Base-by-base conservation (phyloP, 2,888 invertebrate species). In the Athrips mouffetella region DNA sequence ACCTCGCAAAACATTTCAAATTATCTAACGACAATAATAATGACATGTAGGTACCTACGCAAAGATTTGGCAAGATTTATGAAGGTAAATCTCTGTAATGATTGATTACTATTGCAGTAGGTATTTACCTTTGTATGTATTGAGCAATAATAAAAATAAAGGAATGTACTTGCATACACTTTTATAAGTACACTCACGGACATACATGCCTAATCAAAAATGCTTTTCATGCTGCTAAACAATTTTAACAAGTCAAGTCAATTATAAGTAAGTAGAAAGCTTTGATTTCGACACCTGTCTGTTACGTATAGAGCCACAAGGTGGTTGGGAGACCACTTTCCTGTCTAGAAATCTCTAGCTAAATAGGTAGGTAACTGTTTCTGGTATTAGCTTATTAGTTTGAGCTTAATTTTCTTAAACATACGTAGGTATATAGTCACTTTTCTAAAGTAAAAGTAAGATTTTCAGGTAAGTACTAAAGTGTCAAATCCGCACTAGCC, bases 211-310 rank as follows among this genome's bases (percentile, higher is more conserved):
- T 37, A 11, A 35, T 37, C 18, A 11, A 20, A n/a, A 2, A 37
- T 18, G 37, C 37, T 18, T 20, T 37, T 37, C 37, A 20, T 20
- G 20, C 21, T 8, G 20, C n/a, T 18, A 21, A 8, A 18, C 37
- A n/a, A 20, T n/a, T 37, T 37, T 37, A 37, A 37, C 16, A n/a
- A n/a, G n/a, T n/a, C n/a, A n/a, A n/a, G n/a, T n/a, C n/a, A n/a
- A n/a, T n/a, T n/a, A n/a, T n/a, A n/a, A n/a, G n/a, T n/a, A n/a
- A n/a, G n/a, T 3, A 37, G 37, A 20, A 18, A 37, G 21, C n/a
- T 37, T 37, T 4, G 37, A 37, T 20, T 21, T 37, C 37, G 37
- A 37, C 18, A 37, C 16, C 33, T 37, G 37, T 37, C 37, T 21
- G 20, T 37, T 37, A 37, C 37, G 37, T 37, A 37, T 37, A 21